Conservation (phyloP, 2,797 vertebrate genomes). For the Iguana delicatissima region DNA sequence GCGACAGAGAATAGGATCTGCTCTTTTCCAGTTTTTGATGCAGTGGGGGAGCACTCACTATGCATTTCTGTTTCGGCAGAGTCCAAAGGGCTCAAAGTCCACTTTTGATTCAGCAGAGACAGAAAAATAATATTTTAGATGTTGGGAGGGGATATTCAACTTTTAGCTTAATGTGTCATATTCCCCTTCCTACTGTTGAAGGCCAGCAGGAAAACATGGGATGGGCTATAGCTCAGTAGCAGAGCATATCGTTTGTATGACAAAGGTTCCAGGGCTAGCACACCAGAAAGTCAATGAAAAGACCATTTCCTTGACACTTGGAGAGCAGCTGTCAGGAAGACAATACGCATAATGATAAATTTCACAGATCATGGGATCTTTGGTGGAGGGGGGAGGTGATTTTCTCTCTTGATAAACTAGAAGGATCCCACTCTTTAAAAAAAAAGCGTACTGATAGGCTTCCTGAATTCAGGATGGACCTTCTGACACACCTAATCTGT, state of each 20-base stretch:
- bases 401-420: too few species aligned
- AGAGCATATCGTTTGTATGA: not conserved
- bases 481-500: too few species aligned
- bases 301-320: not conserved
- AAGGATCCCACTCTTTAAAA: too few species aligned
- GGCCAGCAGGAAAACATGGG: not conserved
- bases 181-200: not conserved
- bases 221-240: not conserved
- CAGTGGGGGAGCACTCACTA: too few species aligned
- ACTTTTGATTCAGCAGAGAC: conserved; percentile 19
- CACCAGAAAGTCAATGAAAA: too few species aligned
- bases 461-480: too few species aligned
- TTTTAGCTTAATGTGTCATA: not conserved
- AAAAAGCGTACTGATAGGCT: too few species aligned
- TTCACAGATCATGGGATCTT: too few species aligned
- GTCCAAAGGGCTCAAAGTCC: conserved; percentile 16
- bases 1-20: not conserved
- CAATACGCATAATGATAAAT: too few species aligned
- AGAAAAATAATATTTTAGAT: not conserved
- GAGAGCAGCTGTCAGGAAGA: too few species aligned
- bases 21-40: not conserved
- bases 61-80: conserved; percentile 11
- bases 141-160: not conserved
- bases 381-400: too few species aligned
- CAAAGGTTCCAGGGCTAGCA: not conserved